Evolutionary conservation across 1,140 invertebrate species (phyloP).

Genomic region (Diabrotica virgifera): DNA sequence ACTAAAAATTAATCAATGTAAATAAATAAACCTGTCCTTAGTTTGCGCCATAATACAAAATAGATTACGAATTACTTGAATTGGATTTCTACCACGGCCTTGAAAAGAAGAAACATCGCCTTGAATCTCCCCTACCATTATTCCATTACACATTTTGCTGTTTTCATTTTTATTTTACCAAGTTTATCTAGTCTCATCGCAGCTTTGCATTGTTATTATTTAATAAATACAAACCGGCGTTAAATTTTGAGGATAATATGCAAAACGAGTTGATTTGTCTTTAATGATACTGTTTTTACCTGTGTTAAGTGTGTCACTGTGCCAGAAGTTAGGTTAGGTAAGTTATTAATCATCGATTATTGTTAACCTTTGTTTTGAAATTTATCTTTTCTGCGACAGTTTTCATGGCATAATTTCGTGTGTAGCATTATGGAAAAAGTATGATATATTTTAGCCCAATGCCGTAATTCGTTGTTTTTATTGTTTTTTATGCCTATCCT

Average conservation of each 20-base stretch:
- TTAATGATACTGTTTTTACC: not conserved
- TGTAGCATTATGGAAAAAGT: not conserved
- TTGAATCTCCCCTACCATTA: not conserved
- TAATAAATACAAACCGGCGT: too few relatives aligned
- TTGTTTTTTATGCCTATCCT: not conserved
- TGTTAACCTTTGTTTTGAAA: too few relatives aligned
- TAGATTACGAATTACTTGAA: too few relatives aligned
- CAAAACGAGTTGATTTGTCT: too few relatives aligned
- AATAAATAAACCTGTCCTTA: too few relatives aligned
- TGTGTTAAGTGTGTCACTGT: not conserved
- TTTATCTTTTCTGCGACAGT: not conserved
- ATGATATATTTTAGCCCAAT: not conserved
- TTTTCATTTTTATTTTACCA: not conserved
- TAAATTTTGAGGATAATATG: too few relatives aligned
- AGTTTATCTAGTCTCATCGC: not conserved
- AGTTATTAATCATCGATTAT: not conserved
- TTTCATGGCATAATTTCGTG: not conserved
- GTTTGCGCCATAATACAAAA: too few relatives aligned
- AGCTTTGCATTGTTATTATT: too few relatives aligned
- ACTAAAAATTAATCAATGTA: too few relatives aligned
- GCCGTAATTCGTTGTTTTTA: not conserved
- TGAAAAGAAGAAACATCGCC: not conserved
- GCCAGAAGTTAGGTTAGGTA: not conserved
- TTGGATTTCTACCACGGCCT: not conserved
- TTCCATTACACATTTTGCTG: not conserved